Evolutionary conservation across 2,113 vertebrate species (phyloP), one percentile per base, ranked within the genome.

Genomic region (Pimephales promelas): DNA sequence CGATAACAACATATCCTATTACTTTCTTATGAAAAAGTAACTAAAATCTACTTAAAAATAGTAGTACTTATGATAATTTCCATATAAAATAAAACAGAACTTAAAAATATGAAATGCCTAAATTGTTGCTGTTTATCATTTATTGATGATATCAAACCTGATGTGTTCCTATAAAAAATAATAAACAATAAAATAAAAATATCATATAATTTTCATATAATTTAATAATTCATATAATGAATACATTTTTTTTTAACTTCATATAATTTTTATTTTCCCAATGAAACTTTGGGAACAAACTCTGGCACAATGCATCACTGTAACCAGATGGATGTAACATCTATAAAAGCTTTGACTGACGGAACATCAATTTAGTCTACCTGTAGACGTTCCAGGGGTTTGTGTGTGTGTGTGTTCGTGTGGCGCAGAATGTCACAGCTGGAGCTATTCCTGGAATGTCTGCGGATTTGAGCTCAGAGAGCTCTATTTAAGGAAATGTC

Each of bases 401-500:
- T 20, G 84, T 54, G 72, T 31, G 84, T 54, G 72, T 31, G 47
- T 52, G 84, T 88, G 84, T 84, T 87, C 83, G 59, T 75, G 73
- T 86, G 84, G 85, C 57, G 87, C 87, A 88, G 86, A 90, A 82
- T 89, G 91, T 92, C 89, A 85, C 90, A 87, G 88, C 87, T 66
- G 3, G 86, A 89, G 89, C 85, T 92, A 94, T 95, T 91, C 77
- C 28, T 83, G 90, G 92, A 94, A 94, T 94, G 93, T 89, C 89
- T 89, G 90, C 83, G 84, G 88, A 89, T 86, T 79, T 66, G 85
- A 92, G 91, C 90, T 88, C 90, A 89, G 89, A 89, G 86, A 90
- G 86, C 89, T 89, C 93, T 94, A 94, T 93, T 93, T 93, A 92
- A 94, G 91, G 93, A 92, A 92, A 93, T 90, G 88, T 86, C 85